Conservation (phyloP, 2,888 invertebrate species). For the Drosophila kambysellisi region DNA sequence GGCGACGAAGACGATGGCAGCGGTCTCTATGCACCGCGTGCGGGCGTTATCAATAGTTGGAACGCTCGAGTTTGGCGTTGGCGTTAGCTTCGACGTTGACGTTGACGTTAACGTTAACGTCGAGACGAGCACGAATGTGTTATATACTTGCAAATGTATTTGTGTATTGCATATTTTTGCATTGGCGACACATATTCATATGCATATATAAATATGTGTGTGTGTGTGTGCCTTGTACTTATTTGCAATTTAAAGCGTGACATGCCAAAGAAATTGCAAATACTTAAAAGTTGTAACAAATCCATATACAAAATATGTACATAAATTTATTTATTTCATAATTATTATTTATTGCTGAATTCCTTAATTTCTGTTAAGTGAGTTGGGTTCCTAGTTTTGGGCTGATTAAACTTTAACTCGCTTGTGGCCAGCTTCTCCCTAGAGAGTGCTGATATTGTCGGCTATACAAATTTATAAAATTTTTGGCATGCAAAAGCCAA, state of each 20-base stretch:
- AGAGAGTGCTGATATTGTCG: slow-evolving; percentile 1
- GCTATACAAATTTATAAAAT: not conserved
- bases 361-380: slow-evolving; percentile 13
- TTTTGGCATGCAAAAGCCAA: not conserved
- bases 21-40: slow-evolving; percentile 29
- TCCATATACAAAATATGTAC: slow-evolving; percentile 8
- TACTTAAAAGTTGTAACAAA: not conserved
- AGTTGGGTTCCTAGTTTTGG: not conserved
- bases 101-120: slow-evolving; percentile 30
- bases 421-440: slow-evolving; percentile 18
- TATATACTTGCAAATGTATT: slow-evolving; percentile 30
- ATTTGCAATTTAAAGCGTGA: slow-evolving; percentile 9
- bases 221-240: not conserved
- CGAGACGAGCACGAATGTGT: slow-evolving; percentile 55
- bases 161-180: slow-evolving; percentile 50
- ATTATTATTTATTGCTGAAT: slow-evolving; percentile 38
- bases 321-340: slow-evolving; percentile 31
- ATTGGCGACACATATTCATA: slow-evolving; percentile 46
- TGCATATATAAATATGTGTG: slow-evolving; percentile 10
- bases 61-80: slow-evolving; percentile 21
- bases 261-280: slow-evolving; percentile 11
- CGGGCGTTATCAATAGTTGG: slow-evolving; percentile 54
- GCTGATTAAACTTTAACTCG: slow-evolving; percentile 34
- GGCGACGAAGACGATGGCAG: slow-evolving; percentile 29
- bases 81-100: slow-evolving; percentile 34